These are phyloP conservation scores for Temnothorax curvispinosus DNA, from an alignment of 1,140 invertebrate genomes.

Conservation along the genomic window DNA sequence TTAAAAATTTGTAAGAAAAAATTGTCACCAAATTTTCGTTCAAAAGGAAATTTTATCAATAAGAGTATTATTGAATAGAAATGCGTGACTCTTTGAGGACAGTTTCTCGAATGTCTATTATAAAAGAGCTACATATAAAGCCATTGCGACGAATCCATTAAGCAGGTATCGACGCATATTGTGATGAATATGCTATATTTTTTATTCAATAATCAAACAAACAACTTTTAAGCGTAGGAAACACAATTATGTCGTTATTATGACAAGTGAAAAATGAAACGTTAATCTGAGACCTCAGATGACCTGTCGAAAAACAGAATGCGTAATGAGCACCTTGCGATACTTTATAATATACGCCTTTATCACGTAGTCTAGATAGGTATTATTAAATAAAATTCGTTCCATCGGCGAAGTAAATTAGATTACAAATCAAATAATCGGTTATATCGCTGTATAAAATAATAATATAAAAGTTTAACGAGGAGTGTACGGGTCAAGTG, in stretches of 20 bases:
- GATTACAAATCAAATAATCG: conserved; percentile 30
- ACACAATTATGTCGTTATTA: conserved; percentile 47
- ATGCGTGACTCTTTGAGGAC: not conserved
- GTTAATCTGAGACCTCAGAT: conserved; percentile 67
- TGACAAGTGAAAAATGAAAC: conserved; percentile 42
- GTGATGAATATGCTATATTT: not conserved
- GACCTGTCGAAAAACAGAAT: conserved; percentile 54
- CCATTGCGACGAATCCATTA: not conserved
- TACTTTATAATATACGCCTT: conserved; percentile 32
- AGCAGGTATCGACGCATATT: not conserved
- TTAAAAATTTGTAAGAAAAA: not conserved
- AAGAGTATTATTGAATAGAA: not conserved
- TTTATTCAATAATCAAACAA: conserved; percentile 43
- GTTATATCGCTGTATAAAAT: not conserved
- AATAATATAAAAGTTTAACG: conserved; percentile 33
- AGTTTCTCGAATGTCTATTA: not conserved
- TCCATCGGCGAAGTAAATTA: not conserved
- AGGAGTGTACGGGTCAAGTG: conserved; percentile 16
- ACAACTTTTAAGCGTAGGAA: conserved; percentile 24
- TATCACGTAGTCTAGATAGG: not conserved
- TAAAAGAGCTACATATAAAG: not conserved
- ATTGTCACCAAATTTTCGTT: not conserved
- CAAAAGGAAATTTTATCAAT: not conserved
- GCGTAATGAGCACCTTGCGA: conserved; percentile 57
- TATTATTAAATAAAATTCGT: conserved; percentile 11